Base-by-base conservation (phyloP, 2,797 vertebrate genomes). In the Chelonia mydas region DNA sequence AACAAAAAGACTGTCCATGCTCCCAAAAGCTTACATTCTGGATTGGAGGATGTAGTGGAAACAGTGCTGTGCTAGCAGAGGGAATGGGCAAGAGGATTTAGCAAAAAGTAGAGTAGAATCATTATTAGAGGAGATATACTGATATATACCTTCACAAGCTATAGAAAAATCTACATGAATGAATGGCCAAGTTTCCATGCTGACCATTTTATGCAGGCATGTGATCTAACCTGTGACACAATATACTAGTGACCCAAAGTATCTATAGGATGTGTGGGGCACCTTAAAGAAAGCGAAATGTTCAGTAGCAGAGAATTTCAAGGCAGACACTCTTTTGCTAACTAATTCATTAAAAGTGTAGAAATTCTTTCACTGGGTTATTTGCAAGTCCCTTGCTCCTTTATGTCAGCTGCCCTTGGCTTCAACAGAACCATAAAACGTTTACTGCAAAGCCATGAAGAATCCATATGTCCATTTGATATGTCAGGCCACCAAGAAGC, bases 401-500 rank as follows among this genome's bases (percentile, higher is more conserved):
- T 93, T 54, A 41, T 92, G 94, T 97, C 95, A 81, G 97, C 93
- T 97, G 97, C 93, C 98, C 97, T 98, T 98, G 98, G 97, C 97
- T 98, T 96, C 37, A 27, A 95, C 95, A 96, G 96, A 97, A 93
- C 97, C 59, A 33, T 98, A 98, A 98, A 98, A 97, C 97, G 92
- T 98, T 98, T 98, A 98, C 97, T 98, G 97, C 93, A 31, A 98
- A 98, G 98, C 98, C 97, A 96, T 98, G 98, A 98, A 98, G 96
- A 98, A 97, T 98, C 98, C 98, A 98, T 98, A 98, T 98, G 98
- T 97, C 98, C 92, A 1, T 97, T 97, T 98, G 98, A 98, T 98
- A 97, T 97, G 97, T 97, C 97, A 96, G 98, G 97, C 98, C 98
- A 98, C 98, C 97, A 97, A 98, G 98, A 98, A 96, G 96, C 98